These are phyloP conservation scores for Neoscelio sp. DNA, from an alignment of 2,888 invertebrate species.

Conservation along the genomic window DNA sequence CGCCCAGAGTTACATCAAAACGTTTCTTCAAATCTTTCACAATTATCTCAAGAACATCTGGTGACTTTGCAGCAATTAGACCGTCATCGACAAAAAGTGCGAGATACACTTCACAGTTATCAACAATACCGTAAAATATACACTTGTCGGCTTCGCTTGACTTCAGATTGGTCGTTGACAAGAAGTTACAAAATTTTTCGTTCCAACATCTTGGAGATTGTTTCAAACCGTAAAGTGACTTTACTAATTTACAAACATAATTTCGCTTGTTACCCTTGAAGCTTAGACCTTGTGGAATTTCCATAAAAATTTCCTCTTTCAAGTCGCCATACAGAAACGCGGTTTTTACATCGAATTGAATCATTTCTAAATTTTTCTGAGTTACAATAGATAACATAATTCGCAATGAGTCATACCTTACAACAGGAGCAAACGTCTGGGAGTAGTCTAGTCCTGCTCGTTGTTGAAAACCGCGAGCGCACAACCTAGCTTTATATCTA, in stretches of 20 bases:
- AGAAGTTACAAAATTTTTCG: conserved; percentile 33
- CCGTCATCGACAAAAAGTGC: conserved; percentile 64
- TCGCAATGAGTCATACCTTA: conserved; percentile 62
- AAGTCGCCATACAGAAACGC: conserved; percentile 65
- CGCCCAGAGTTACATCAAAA: conserved; percentile 64
- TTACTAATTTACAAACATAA: conserved; percentile 37
- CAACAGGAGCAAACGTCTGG: conserved; percentile 55
- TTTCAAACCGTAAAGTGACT: conserved; percentile 62
- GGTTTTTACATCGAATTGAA: conserved; percentile 63
- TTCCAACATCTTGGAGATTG: conserved; percentile 62
- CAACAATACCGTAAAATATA: conserved; percentile 32
- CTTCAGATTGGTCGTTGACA: conserved; percentile 26
- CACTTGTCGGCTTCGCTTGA: conserved; percentile 51
- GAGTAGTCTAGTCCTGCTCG: conserved; percentile 43
- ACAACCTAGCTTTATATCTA: conserved; percentile 61
- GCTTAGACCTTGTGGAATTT: conserved; percentile 17
- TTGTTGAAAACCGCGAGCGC: conserved; percentile 62
- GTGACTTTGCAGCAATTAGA: conserved; percentile 39
- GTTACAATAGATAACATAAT: conserved; percentile 56
- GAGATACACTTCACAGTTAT: conserved; percentile 37
- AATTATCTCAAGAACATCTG: conserved; percentile 5
- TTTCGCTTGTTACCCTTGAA: conserved; percentile 45
- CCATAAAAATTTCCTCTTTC: conserved; percentile 35
- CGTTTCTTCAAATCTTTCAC: conserved; percentile 10
- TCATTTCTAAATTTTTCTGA: conserved; percentile 45